phyloP scores from a whole-genome alignment of 1,140 invertebrate genomes.

The Drosophila truncata region DNA sequence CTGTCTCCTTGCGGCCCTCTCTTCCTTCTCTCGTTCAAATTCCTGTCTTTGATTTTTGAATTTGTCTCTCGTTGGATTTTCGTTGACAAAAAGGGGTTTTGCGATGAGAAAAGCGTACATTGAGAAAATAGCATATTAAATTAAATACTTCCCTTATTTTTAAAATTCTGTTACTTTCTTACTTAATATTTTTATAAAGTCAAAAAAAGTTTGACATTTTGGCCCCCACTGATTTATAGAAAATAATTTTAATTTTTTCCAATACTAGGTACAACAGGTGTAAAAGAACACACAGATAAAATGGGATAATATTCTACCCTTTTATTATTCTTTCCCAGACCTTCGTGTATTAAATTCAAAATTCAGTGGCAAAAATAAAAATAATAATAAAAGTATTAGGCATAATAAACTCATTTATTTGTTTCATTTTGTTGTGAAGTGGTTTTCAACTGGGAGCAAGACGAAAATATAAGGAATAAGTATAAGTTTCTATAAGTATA shows the following conservation, averaged over 20 bases:
- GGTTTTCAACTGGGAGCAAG: no score
- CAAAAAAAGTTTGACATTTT: neutral
- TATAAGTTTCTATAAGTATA: no score
- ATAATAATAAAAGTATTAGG: no score
- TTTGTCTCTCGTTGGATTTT: conserved; percentile 54
- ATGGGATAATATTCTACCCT: neutral
- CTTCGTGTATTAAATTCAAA: no score
- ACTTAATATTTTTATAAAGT: neutral
- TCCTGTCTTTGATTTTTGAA: conserved; percentile 74
- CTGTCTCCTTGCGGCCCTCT: neutral
- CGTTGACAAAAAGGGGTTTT: conserved; percentile 1
- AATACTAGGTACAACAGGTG: neutral
- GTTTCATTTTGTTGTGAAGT: no score
- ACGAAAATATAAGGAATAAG: no score
- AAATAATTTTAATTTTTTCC: neutral
- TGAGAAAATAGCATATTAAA: neutral
- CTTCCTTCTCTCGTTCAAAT: conserved; percentile 29
- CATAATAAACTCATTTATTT: no score
- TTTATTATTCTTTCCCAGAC: neutral
- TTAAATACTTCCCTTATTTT: neutral
- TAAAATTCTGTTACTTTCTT: no score
- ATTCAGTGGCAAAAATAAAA: no score
- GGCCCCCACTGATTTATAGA: neutral
- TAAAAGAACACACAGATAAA: neutral
- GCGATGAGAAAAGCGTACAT: neutral